A percentile compares a stretch with the other conserved stretches of the same genome.
Conservation (phyloP, 2,888 invertebrate genomes). For the Eupithecia subfuscata region DNA sequence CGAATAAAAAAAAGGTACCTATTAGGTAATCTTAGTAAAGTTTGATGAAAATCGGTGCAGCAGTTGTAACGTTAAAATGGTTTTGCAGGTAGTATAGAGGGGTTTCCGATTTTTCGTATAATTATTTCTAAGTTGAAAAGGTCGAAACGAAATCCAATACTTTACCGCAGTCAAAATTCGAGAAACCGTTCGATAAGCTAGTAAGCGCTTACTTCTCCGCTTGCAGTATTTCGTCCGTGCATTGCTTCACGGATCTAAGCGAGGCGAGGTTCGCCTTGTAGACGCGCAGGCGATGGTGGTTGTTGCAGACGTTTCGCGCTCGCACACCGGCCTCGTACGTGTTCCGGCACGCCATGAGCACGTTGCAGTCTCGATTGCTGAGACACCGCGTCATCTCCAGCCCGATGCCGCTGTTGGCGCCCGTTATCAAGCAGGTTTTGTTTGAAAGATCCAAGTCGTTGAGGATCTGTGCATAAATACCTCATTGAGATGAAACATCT, state of each 20-base stretch:
- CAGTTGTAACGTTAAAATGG: no score
- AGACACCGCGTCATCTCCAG: constrained; percentile 93
- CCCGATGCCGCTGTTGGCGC: constrained; percentile 97
- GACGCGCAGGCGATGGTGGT: constrained; percentile 53
- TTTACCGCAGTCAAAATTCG: neutral
- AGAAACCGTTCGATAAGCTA: neutral
- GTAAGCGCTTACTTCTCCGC: constrained; percentile 54
- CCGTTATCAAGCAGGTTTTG: constrained; percentile 94
- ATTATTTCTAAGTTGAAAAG: neutral
- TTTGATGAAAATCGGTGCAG: no score
- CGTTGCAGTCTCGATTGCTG: constrained; percentile 91
- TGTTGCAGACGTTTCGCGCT: constrained; percentile 55
- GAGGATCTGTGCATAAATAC: constrained; percentile 77
- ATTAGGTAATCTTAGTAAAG: no score
- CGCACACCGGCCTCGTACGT: constrained; percentile 83
- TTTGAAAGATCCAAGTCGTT: constrained; percentile 92
- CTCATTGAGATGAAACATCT: no score
- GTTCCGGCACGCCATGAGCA: constrained; percentile 94
- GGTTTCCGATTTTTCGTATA: neutral
- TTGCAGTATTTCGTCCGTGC: constrained; percentile 59
- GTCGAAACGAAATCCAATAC: no score
- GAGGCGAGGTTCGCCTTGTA: constrained; percentile 72
- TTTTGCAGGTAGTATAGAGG: no score
- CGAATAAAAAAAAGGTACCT: no score
- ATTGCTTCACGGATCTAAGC: constrained; percentile 68